Percentiles rank a stretch among this genome's conserved stretches.
These are phyloP conservation scores for Ceriagrion tenellum DNA, from an alignment of 2,888 invertebrate species.

Conservation along the genomic window DNA sequence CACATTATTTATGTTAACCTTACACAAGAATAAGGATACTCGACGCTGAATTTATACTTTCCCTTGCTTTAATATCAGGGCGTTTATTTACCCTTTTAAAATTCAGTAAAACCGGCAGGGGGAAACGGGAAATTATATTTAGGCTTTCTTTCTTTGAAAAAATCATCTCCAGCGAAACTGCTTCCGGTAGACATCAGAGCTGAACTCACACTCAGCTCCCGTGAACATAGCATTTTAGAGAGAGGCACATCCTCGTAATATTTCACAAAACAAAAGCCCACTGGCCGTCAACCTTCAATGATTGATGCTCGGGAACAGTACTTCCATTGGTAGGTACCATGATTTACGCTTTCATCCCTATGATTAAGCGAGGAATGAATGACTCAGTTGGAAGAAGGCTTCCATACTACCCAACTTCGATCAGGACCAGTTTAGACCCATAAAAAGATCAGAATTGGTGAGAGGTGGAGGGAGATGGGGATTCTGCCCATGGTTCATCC, in stretches of 20 bases:
- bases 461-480: not conserved
- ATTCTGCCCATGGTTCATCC: not conserved
- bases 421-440: not conserved
- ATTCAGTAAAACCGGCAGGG: no score
- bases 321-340: not conserved
- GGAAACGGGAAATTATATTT: no score
- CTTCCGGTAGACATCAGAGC: no score
- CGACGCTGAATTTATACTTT: no score
- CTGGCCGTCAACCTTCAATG: not conserved
- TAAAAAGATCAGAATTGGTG: not conserved
- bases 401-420: not conserved
- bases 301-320: not conserved
- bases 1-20: no score
- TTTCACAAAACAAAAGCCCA: not conserved
- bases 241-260: not conserved
- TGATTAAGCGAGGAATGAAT: not conserved
- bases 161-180: no score
- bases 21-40: no score
- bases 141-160: no score
- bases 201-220: no score
- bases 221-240: no score
- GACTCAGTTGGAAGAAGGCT: not conserved
- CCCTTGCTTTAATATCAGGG: no score
- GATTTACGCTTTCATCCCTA: constrained; percentile 5
- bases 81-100: no score